Conservation (phyloP, 2,888 invertebrate genomes). For the Yponomeuta sedellus region DNA sequence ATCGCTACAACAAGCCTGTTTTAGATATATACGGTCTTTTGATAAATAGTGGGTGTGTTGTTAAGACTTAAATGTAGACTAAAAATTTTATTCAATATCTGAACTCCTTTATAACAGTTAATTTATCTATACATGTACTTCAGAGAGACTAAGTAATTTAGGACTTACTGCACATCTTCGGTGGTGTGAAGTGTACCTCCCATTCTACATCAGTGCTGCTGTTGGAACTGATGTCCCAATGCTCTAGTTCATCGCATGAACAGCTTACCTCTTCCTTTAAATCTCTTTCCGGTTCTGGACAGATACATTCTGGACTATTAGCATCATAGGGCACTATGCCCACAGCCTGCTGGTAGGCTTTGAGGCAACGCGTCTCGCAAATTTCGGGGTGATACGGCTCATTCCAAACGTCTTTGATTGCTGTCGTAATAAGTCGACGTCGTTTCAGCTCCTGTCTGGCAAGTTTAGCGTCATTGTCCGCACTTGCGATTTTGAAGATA, state of each 20-base stretch:
- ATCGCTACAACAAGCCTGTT: no score
- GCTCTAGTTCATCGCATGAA: conserved; percentile 32
- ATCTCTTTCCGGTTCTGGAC: conserved; percentile 19
- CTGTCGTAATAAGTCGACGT: conserved; percentile 34
- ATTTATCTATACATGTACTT: no score
- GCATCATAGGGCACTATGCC: conserved; percentile 33
- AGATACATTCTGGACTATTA: conserved; percentile 32
- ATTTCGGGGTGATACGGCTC: conserved; percentile 46
- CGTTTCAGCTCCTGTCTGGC: conserved; percentile 34
- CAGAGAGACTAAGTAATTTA: neutral
- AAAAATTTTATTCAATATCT: no score
- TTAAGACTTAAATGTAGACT: no score
- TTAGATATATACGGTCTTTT: no score
- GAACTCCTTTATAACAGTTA: neutral
- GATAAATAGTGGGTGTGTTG: no score
- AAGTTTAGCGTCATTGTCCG: conserved; percentile 40
- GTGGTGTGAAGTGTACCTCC: conserved; percentile 63
- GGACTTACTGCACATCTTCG: conserved; percentile 22
- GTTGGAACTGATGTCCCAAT: conserved; percentile 32
- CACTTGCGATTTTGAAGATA: conserved; percentile 47
- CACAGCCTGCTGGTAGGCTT: conserved; percentile 44
- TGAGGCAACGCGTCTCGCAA: conserved; percentile 46
- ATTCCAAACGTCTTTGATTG: conserved; percentile 36
- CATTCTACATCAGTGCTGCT: conserved; percentile 56
- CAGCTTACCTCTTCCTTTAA: conserved; percentile 29